phyloP scores from a whole-genome alignment of 2,888 invertebrate genomes.

The Drosophila buzzatii region DNA sequence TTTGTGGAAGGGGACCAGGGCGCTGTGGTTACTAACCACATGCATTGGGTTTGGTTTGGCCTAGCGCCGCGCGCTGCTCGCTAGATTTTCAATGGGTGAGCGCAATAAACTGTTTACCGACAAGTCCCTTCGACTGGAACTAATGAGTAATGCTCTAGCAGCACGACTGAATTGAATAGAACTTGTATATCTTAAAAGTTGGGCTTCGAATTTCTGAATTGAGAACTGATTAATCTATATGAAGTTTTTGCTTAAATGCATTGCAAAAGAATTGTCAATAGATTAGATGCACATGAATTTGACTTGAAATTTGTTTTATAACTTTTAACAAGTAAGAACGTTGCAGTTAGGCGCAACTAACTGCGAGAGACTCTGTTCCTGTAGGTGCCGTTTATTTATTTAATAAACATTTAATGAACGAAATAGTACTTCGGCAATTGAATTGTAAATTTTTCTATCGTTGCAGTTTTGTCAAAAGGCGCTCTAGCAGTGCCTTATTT shows the following conservation, averaged over 20 bases:
- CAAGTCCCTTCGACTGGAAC: slow-evolving; percentile 67
- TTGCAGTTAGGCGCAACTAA: too few relatives aligned
- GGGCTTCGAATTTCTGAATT: not conserved
- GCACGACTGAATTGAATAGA: slow-evolving; percentile 34
- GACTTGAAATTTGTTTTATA: not conserved
- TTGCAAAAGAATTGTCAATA: too few relatives aligned
- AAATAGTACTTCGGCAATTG: too few relatives aligned
- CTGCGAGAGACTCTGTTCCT: too few relatives aligned
- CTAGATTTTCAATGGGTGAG: slow-evolving; percentile 41
- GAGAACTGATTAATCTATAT: not conserved
- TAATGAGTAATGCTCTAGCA: slow-evolving; percentile 57
- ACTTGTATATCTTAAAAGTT: slow-evolving; percentile 4
- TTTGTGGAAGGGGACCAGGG: slow-evolving; percentile 7
- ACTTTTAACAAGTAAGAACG: too few relatives aligned
- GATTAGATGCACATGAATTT: too few relatives aligned
- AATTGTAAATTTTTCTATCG: too few relatives aligned
- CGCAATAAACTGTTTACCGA: slow-evolving; percentile 60
- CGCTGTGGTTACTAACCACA: slow-evolving; percentile 14
- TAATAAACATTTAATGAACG: too few relatives aligned
- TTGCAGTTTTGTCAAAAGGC: too few relatives aligned
- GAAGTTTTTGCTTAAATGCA: not conserved
- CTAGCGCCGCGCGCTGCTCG: slow-evolving; percentile 28
- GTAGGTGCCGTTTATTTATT: too few relatives aligned
- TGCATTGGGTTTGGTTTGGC: slow-evolving; percentile 14
- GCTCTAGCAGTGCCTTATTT: too few relatives aligned